Conservation (phyloP, 92 coral and sea anemone genomes). For the Porites cylindrica region DNA sequence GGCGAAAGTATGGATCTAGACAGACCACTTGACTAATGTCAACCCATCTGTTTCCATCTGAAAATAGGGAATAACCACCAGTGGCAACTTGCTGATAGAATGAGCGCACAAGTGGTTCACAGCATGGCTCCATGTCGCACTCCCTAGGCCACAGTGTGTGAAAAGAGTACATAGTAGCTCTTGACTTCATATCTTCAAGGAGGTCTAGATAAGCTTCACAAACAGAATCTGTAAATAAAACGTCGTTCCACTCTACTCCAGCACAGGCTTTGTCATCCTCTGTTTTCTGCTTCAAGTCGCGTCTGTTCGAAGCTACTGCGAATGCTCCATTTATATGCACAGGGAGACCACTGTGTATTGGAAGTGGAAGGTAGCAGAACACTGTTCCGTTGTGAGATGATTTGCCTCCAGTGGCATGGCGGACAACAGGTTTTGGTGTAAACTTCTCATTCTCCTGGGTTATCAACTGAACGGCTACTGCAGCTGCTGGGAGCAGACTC, state of each 20-base stretch:
- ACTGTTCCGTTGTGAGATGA: constrained; percentile 38
- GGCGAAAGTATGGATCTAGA: constrained; percentile 63
- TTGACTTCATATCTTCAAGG: background rate
- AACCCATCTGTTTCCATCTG: constrained; percentile 77
- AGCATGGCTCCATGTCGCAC: constrained; percentile 11
- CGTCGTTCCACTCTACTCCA: constrained; percentile 41
- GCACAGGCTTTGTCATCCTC: constrained; percentile 68
- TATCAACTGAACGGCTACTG: constrained; percentile 65
- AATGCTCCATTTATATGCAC: constrained; percentile 80
- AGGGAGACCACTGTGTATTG: constrained; percentile 83
- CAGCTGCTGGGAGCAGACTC: constrained; percentile 85
- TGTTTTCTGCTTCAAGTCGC: constrained; percentile 59
- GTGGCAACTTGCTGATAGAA: constrained; percentile 45
- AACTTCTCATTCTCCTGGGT: background rate
- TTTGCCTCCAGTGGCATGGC: background rate
- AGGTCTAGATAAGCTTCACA: background rate
- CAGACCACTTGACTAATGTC: constrained; percentile 55
- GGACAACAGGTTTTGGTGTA: background rate
- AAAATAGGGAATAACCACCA: constrained; percentile 44
- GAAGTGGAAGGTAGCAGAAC: constrained; percentile 88
- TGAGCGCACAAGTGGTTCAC: constrained; percentile 36
- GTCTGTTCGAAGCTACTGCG: constrained; percentile 78
- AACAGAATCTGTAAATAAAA: background rate
- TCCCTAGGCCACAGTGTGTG: constrained; percentile 68
- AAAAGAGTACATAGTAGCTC: constrained; percentile 17